phyloP scores from a whole-genome alignment of 2,113 vertebrate species.

The Todiramphus saurophagus region DNA sequence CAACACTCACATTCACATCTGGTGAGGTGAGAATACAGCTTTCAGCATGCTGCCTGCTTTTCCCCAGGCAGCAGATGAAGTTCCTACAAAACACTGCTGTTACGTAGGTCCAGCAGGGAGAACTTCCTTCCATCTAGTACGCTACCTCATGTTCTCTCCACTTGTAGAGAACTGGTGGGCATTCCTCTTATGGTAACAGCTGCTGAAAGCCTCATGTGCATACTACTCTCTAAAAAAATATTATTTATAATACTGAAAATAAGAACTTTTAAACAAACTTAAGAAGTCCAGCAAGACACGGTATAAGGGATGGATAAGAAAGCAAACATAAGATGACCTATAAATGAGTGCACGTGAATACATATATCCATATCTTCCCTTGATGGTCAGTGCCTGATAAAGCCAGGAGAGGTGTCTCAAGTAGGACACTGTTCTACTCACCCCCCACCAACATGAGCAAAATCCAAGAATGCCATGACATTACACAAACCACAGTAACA shows the following conservation, averaged over 20 bases:
- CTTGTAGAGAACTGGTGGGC: not conserved
- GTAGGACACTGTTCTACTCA: not conserved
- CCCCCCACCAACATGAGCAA: not conserved
- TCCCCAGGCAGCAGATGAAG: not conserved
- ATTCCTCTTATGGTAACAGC: not conserved
- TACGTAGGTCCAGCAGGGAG: not conserved
- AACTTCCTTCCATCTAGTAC: not conserved
- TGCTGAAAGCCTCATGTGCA: not conserved
- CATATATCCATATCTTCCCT: not conserved
- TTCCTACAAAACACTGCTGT: not conserved
- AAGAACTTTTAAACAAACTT: not conserved
- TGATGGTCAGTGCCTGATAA: not conserved
- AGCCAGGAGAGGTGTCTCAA: not conserved
- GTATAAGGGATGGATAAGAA: not conserved
- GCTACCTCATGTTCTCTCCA: not conserved
- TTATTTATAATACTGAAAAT: not conserved
- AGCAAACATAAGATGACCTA: not conserved
- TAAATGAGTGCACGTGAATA: not conserved
- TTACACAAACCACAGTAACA: not conserved
- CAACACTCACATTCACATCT: rapidly evolving
- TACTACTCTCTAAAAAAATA: not conserved
- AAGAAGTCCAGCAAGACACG: not conserved
- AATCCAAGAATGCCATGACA: not conserved
- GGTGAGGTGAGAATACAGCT: not conserved
- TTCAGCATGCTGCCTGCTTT: not conserved